Percentiles rank a stretch among this genome's conserved stretches.
These are phyloP conservation scores for Remorina albescens DNA, from an alignment of 2,797 vertebrate genomes.

Conservation along the genomic window DNA sequence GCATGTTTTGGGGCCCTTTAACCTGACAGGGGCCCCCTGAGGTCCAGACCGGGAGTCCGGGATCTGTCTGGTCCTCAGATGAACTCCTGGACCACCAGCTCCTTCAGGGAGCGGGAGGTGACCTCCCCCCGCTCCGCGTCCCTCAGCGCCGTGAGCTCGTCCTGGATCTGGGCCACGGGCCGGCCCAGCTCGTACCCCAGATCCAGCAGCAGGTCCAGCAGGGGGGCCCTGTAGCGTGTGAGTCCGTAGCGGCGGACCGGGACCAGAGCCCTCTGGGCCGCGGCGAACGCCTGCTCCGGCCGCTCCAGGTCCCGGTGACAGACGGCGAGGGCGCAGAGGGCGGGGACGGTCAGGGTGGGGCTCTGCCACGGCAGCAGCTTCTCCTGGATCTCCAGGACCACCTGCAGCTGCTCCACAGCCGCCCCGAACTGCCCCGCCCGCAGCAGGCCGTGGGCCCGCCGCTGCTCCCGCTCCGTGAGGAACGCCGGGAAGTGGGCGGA, in stretches of 20 bases:
- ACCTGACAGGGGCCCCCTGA: no score
- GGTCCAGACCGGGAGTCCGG: no score
- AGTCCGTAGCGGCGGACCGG: constrained; percentile 76
- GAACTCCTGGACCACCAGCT: constrained; percentile 90
- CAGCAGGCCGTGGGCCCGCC: constrained; percentile 86
- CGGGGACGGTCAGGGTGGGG: constrained; percentile 80
- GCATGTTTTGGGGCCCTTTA: no score
- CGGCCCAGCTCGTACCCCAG: constrained; percentile 88
- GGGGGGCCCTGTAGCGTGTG: constrained; percentile 82
- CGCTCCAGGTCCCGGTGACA: constrained; percentile 91
- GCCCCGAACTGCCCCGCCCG: constrained; percentile 88
- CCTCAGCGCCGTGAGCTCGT: constrained; percentile 84
- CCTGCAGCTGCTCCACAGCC: constrained; percentile 83
- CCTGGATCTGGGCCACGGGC: constrained; percentile 89
- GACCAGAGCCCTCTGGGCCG: constrained; percentile 85
- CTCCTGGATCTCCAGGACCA: constrained; percentile 86
- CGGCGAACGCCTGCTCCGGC: constrained; percentile 81
- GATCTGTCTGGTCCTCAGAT: constrained; percentile 40
- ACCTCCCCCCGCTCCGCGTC: constrained; percentile 75
- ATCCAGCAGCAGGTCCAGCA: constrained; percentile 89
- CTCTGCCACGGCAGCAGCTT: constrained; percentile 85
- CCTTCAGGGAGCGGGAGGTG: constrained; percentile 87
- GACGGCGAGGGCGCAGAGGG: constrained; percentile 88
- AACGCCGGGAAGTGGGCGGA: constrained; percentile 85
- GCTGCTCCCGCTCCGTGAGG: constrained; percentile 88